Base-by-base conservation (phyloP, 2,888 invertebrate genomes). In the Pteria penguin region DNA sequence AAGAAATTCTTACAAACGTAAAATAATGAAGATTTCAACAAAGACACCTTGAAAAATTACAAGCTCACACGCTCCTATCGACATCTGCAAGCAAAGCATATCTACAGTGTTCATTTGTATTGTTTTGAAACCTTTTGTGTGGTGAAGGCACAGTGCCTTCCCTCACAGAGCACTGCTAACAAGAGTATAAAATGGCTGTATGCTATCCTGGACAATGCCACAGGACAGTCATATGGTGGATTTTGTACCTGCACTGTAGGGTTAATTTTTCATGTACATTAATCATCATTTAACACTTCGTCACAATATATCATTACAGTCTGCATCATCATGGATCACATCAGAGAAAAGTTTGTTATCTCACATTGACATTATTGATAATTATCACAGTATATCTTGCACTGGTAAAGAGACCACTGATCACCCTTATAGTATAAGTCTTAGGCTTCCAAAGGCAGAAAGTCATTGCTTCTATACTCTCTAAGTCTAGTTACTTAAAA, bases 231-330 rank as follows among this genome's bases (percentile, higher is more conserved):
- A 61, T 69, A 75, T 57, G 75, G 75, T 22, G 75, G 52, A n/a
- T 75, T 69, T 54, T 75, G 75, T 62, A 36, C 33, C 29, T 75
- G 75, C 27, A 75, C 75, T 18, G 69, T 75, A 69, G 69, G 69
- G 75, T 69, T 69, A 55, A 69, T 31, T 36, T 36, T 36, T 36
- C 45, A 45, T 45, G 45, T 18, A 45, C 45, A 45, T 45, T 18
- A 45, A 14, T 14, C 45, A 45, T 45, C 45, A 45, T 45, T n/a
- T 45, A 45, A 14, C 45, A 45, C 18, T 45, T 18, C 8, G 18
- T 45, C 45, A 45, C 18, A 18, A 18, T 45, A 45, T n/a, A n/a
- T n/a, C n/a, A n/a, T n/a, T n/a, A n/a, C n/a, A n/a, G n/a, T n/a
- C n/a, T n/a, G n/a, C n/a, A n/a, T n/a, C n/a, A n/a, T n/a, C n/a